These are phyloP conservation scores for Drosophila cognata DNA, from an alignment of 2,888 invertebrate species.

Conservation along the genomic window DNA sequence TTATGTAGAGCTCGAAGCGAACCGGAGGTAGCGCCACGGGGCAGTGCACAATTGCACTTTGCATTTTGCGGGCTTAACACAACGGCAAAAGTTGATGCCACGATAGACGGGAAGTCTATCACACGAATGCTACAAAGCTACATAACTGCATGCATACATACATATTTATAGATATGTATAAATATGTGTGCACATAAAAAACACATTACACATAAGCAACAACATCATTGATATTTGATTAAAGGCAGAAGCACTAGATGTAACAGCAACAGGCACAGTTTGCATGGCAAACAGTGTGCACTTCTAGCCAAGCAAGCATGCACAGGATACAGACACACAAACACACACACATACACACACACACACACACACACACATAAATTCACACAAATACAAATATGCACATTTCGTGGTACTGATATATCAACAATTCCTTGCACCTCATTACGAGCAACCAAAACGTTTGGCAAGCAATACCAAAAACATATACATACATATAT, in stretches of 20 bases:
- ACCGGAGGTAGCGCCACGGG: background rate
- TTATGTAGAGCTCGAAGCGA: slow-evolving; percentile 27
- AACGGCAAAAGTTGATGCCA: slow-evolving; percentile 46
- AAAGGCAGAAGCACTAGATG: slow-evolving; percentile 34
- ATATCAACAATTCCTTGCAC: slow-evolving; percentile 49
- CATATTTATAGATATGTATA: background rate
- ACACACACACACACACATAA: background rate
- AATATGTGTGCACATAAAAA: background rate
- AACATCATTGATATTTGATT: slow-evolving; percentile 67
- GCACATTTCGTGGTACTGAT: slow-evolving; percentile 30
- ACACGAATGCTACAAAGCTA: background rate
- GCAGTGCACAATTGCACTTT: slow-evolving; percentile 34
- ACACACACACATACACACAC: background rate
- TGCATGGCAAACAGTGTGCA: slow-evolving; percentile 69
- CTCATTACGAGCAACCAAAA: slow-evolving; percentile 30
- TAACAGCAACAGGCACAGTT: slow-evolving; percentile 41
- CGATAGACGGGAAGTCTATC: slow-evolving; percentile 5
- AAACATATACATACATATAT: background rate
- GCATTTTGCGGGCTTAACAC: slow-evolving; percentile 44
- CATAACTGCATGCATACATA: background rate
- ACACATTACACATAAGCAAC: slow-evolving; percentile 8
- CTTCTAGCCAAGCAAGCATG: slow-evolving; percentile 39
- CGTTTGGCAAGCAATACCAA: background rate
- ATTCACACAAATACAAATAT: background rate
- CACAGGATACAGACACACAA: background rate